Evolutionary conservation across 2,797 vertebrate genomes (phyloP).

Genomic region (Characodon lateralis): DNA sequence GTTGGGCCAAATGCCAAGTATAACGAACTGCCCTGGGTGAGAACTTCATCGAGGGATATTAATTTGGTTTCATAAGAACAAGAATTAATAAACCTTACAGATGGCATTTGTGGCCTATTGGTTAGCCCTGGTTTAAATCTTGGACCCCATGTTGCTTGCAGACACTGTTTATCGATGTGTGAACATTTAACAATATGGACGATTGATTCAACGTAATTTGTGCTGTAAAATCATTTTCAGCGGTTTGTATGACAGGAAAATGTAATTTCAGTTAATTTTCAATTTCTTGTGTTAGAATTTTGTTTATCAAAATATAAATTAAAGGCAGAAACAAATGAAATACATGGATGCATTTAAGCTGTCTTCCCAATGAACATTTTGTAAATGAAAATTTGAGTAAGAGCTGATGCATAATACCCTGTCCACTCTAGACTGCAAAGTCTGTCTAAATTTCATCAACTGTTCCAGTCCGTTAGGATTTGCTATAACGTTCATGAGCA

Average conservation of each 20-base stretch:
- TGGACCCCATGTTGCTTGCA: neutral
- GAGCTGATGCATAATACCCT: too few species aligned
- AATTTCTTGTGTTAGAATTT: too few species aligned
- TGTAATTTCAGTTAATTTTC: too few species aligned
- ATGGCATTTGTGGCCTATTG: neutral
- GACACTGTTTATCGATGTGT: neutral
- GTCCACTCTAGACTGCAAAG: too few species aligned
- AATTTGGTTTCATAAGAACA: conserved; percentile 2
- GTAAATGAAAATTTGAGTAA: too few species aligned
- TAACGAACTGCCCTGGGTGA: neutral
- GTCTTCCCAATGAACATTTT: too few species aligned
- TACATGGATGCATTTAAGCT: too few species aligned
- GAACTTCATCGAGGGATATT: neutral
- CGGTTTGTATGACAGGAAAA: neutral
- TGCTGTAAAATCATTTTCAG: neutral
- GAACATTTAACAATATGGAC: neutral
- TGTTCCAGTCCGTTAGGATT: too few species aligned
- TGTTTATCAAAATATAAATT: too few species aligned
- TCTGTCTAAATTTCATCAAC: too few species aligned
- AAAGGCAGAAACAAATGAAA: too few species aligned
- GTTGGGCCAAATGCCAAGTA: neutral
- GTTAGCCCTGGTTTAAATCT: neutral
- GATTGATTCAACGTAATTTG: neutral
- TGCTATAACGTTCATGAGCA: too few species aligned
- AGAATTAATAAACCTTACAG: neutral